A percentile compares a stretch with the other conserved stretches of the same genome.
phyloP scores from a whole-genome alignment of 2,797 vertebrate species.

The Cephalopachus bancanus region DNA sequence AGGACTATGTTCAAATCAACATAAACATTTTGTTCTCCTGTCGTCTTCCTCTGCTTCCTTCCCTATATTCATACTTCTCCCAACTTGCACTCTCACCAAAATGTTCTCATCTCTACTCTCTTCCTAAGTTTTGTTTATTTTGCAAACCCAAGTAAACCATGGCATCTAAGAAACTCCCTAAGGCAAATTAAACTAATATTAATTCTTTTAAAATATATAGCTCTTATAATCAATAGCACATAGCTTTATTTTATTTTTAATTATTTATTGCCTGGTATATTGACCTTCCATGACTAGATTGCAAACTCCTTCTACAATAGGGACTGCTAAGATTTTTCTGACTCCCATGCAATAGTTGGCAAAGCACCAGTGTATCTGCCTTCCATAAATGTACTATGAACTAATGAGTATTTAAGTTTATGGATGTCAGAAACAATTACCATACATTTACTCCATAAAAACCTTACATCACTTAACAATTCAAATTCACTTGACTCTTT shows the following conservation, averaged over 20 bases:
- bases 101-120: not conserved
- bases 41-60: not conserved
- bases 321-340: conserved; percentile 24
- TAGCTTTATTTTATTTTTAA: not conserved
- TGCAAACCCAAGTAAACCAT: conserved; percentile 32
- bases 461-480: not conserved
- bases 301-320: not conserved
- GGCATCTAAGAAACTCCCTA: not conserved
- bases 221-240: not conserved
- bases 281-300: not conserved
- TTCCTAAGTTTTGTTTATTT: conserved; percentile 58
- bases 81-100: not conserved
- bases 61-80: not conserved
- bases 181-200: not conserved
- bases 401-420: conserved; percentile 30
- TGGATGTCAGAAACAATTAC: conserved; percentile 61
- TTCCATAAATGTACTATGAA: conserved; percentile 7
- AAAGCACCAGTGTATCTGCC: not conserved
- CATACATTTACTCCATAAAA: conserved; percentile 44
- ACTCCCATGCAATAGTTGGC: not conserved
- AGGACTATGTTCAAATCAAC: not conserved
- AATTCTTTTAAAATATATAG: not conserved
- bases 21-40: not conserved
- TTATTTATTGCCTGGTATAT: not conserved
- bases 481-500: conserved; percentile 14